Evolutionary conservation across 2,113 vertebrate species (phyloP).

Genomic region (Ancistrus triradiatus): DNA sequence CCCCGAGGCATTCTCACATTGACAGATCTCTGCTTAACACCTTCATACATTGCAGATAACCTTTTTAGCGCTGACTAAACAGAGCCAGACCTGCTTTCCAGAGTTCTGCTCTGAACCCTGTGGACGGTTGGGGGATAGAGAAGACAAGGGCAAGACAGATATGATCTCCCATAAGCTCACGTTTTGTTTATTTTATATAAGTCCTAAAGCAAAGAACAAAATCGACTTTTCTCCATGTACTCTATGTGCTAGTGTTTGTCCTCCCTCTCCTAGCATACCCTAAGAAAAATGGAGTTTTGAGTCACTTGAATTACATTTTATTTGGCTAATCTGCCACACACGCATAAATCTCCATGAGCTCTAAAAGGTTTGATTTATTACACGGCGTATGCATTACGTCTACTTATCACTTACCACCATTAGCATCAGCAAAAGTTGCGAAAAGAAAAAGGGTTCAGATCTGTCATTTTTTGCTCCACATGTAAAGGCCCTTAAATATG

Average conservation of each 20-base stretch:
- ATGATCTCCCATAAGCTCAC: conserved; percentile 43
- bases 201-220: conserved; percentile 20
- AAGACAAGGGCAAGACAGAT: conserved; percentile 43
- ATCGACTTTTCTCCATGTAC: conserved; percentile 48
- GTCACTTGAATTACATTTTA: conserved; percentile 54
- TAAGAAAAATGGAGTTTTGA: conserved; percentile 37
- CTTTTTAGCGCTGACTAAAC: conserved; percentile 50
- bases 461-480: too few relatives aligned
- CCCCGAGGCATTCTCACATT: conserved; percentile 44
- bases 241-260: neutral
- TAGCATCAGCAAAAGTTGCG: too few relatives aligned
- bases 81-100: conserved; percentile 37
- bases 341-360: conserved; percentile 54
- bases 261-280: conserved; percentile 1
- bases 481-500: too few relatives aligned
- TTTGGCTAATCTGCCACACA: conserved; percentile 44
- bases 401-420: too few relatives aligned
- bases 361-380: neutral
- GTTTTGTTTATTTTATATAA: conserved; percentile 44
- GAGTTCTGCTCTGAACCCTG: conserved; percentile 20
- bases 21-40: conserved; percentile 65
- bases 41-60: conserved; percentile 58
- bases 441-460: too few relatives aligned
- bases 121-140: conserved; percentile 16
- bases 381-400: neutral